Evolutionary conservation across 2,797 vertebrate genomes (phyloP), one percentile per base, ranked within the genome.

Genomic region (Pipistrellus pygmaeus): DNA sequence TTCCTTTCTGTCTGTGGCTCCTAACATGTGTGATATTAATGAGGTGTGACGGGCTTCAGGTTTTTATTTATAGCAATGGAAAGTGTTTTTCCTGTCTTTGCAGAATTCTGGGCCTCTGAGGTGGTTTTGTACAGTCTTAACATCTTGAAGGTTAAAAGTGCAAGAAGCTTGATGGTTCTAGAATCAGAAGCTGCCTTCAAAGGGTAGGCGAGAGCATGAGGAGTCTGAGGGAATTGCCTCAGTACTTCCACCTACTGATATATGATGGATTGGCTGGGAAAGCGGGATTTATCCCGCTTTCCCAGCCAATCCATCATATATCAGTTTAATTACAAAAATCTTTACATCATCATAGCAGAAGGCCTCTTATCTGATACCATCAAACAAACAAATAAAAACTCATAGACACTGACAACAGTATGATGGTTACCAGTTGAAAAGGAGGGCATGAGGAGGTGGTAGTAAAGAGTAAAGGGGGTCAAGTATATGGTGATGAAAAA

Each of bases 11-110:
- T 98, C 85, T 73, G 15, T 97, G 60, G 72, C 95, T 97, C 94
- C 91, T 95, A 95, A 97, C 27, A 73, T 66, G 91, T 84, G 87
- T 98, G 98, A 98, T 98, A 97, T 97, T 98, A 98, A 98, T 95
- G 94, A 97, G 96, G 91, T 97, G 75, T 98, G 98, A 98, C 98
- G 97, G 93, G 96, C 96, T 98, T 98, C 97, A 97, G 97, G 87
- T 68, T 93, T 97, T 98, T 98, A 96, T 98, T 98, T 97, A 97
- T 97, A 97, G 90, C 86, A 69, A 71, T 97, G 55, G 87, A 97
- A 96, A 97, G 96, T 44, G 86, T 88, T 96, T 98, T 97, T 97
- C 48, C 38, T 80, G 75, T 82, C 94, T 96, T 81, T 93, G 92
- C 93, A 90, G 88, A 88, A 89, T 44, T 75, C 35, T 73, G 87